These are phyloP conservation scores for Amphimallon solstitiale DNA, from an alignment of 2,888 invertebrate species.

Conservation along the genomic window DNA sequence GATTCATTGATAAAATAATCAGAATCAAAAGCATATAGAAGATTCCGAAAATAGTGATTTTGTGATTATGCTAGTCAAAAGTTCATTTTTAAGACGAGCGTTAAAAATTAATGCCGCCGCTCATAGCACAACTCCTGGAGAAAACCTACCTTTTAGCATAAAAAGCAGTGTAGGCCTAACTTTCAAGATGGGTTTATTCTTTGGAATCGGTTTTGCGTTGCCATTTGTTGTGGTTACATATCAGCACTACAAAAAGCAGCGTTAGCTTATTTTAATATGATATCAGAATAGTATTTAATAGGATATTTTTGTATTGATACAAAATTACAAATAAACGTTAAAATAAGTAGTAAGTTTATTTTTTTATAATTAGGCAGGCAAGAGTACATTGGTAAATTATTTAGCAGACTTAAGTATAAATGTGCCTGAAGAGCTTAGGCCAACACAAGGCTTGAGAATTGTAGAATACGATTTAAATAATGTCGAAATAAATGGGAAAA, in stretches of 20 bases:
- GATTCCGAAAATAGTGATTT: not conserved
- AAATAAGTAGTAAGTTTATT: conserved; percentile 8
- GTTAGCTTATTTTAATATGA: no score
- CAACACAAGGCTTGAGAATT: conserved; percentile 50
- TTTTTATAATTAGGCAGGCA: conserved; percentile 47
- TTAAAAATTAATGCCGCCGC: not conserved
- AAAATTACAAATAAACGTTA: conserved; percentile 7
- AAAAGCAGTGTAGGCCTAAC: conserved; percentile 18
- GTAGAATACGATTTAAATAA: conserved; percentile 51
- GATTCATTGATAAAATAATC: no score
- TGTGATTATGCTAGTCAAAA: conserved; percentile 4
- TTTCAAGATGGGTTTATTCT: conserved; percentile 15
- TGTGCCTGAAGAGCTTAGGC: conserved; percentile 48
- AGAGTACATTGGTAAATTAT: conserved; percentile 50
- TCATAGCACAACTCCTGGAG: conserved; percentile 22
- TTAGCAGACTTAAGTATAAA: conserved; percentile 48
- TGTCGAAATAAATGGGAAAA: conserved; percentile 47
- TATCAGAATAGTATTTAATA: no score
- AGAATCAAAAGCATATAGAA: not conserved
- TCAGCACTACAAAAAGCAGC: conserved; percentile 31
- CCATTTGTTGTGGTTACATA: conserved; percentile 35
- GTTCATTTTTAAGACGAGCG: conserved; percentile 1
- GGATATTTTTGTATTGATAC: not conserved
- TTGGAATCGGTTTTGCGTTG: conserved; percentile 27
- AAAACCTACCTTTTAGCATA: conserved; percentile 33